phyloP scores from a whole-genome alignment of 2,888 invertebrate genomes.

The Xanthia togata region DNA sequence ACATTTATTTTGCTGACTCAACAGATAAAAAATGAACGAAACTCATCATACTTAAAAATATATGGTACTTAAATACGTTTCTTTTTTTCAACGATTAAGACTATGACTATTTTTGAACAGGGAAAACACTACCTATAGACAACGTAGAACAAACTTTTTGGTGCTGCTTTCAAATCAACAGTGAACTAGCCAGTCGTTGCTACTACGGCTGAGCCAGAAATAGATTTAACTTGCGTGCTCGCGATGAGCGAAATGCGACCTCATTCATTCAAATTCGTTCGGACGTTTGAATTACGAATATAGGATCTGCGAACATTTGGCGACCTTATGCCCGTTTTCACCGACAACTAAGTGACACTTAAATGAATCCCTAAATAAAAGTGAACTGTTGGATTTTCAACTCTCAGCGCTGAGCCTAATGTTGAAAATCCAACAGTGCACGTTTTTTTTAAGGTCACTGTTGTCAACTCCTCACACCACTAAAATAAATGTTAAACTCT shows the following conservation, averaged over 20 bases:
- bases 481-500: slow-evolving; percentile 28
- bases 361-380: too few species aligned
- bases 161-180: slow-evolving; percentile 14
- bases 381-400: too few species aligned
- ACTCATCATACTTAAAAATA: background rate
- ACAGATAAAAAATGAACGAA: slow-evolving; percentile 1
- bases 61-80: background rate
- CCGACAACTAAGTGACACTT: too few species aligned
- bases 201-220: slow-evolving; percentile 40
- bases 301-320: slow-evolving; percentile 13
- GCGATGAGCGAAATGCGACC: slow-evolving; percentile 55
- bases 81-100: background rate
- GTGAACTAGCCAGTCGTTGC: slow-evolving; percentile 20
- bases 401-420: too few species aligned
- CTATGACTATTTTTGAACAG: background rate
- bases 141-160: background rate
- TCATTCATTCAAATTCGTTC: slow-evolving; percentile 58
- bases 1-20: background rate
- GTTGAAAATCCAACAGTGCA: too few species aligned
- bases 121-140: background rate
- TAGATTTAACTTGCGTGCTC: slow-evolving; percentile 54
- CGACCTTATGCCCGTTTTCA: background rate
- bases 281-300: slow-evolving; percentile 66
- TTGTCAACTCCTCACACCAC: slow-evolving; percentile 44
- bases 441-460: slow-evolving; percentile 22